Evolutionary conservation across 2,888 invertebrate genomes (phyloP), one percentile per base, ranked within the genome.

Genomic region (Operophtera brumata): DNA sequence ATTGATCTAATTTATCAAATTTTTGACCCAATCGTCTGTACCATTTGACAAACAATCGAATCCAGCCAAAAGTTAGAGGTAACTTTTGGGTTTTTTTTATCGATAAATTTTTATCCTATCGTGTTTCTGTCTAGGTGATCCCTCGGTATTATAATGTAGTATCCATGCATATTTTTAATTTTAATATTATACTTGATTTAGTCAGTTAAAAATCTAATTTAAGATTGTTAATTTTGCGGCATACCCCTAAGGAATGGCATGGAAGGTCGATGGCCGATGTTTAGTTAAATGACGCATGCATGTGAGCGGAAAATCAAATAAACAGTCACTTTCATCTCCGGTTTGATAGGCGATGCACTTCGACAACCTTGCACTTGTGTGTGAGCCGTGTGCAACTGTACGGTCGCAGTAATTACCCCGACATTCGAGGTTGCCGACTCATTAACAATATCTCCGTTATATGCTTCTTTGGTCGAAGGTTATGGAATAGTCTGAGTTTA

Each of bases 301-400:
- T 70, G 57, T 50, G 70, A 71, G 78, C 79, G 77, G 80, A 83
- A 85, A 84, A 85, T 84, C 86, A 85, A 86, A 87, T 87, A 87
- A 87, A 87, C 86, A 86, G 74, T 74, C 77, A 80, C 84, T 83
- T 85, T 86, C 86, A 86, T 88, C 85, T 86, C 81, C 79, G 82
- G 80, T 82, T 81, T 83, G 85, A 62, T 85, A 81, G 78, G 75
- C 76, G 78, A 84, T 87, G 86, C 84, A 84, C 82, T 84, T 73
- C 75, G 80, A 79, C 74, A 82, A 82, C 82, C 84, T 86, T 85
- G 85, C 83, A 84, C 82, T 85, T 79, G 73, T 73, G 77, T 41
- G 47, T 76, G 71, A 75, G 72, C 71, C 77, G 72, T 74, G 74
- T 71, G 71, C 74, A 72, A 78, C 77, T 82, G 82, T 78, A 77